Evolutionary conservation across 2,888 invertebrate genomes (phyloP), one percentile per base, ranked within the genome.

Genomic region (Napeogenes inachia): DNA sequence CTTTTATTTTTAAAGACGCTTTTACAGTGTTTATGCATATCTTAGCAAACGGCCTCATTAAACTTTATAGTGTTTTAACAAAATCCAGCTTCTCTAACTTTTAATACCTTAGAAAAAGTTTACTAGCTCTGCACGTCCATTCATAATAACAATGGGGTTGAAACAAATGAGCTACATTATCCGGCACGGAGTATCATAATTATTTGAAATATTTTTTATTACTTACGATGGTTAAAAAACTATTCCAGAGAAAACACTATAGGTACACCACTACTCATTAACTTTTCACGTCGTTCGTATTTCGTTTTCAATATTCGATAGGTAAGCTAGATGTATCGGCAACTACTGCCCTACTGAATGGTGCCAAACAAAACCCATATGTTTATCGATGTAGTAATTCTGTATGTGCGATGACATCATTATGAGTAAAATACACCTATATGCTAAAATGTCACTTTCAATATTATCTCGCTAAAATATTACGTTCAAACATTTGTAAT

Each of bases 331-430:
- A 78, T 75, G 69, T 69, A 74, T 75, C 79, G 79, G 75, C 75
- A 71, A 76, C 80, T 74, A 80, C 72, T 78, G 82, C 76, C 78
- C 80, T 73, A 80, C 78, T 79, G 79, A 71, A 71, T 71, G 81
- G 80, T 84, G 85, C 85, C 86, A 85, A 86, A 75, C 79, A 75
- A 78, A 76, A 74, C 72, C 65, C 62, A 67, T 77, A 77, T 85
- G 87, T 86, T 85, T 85, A 85, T 64, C 73, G 68, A 72, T 87
- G 81, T 81, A 81, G 85, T 81, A 87, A 85, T 76, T 68, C 66
- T 42, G 42, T 10, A 61, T 71, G 65, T 68, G 71, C 57, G 69
- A 75, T 89, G 87, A 88, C 85, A 85, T 88, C 87, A 88, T 72
- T 53, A 73, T 77, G 73, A 73, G 75, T 74, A 79, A 80, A 79